These are phyloP conservation scores for Achlya flavicornis DNA, from an alignment of 2,888 invertebrate genomes.

Conservation along the genomic window DNA sequence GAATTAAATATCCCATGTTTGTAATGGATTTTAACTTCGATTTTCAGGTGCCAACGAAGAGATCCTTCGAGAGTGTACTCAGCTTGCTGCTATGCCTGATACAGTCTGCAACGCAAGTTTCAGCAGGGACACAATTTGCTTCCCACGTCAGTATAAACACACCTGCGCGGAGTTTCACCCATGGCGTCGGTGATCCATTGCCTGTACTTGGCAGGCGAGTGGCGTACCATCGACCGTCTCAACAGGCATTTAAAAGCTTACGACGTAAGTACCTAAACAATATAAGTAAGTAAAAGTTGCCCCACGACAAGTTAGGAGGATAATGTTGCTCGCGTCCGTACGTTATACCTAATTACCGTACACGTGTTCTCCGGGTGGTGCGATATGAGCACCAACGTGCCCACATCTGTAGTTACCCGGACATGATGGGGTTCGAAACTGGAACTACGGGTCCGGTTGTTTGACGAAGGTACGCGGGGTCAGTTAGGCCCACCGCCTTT, in stretches of 20 bases:
- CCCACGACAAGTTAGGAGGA: no score
- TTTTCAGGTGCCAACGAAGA: slow-evolving; percentile 43
- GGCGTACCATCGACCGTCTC: slow-evolving; percentile 34
- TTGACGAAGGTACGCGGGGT: no score
- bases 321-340: no score
- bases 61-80: slow-evolving; percentile 25
- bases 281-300: neutral
- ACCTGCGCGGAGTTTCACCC: slow-evolving; percentile 71
- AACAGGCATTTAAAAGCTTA: slow-evolving; percentile 40
- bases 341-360: no score
- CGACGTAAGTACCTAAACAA: slow-evolving; percentile 39
- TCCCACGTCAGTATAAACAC: slow-evolving; percentile 77
- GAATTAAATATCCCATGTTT: no score
- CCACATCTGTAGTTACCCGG: no score
- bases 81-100: slow-evolving; percentile 41
- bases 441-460: no score
- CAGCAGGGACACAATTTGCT: slow-evolving; percentile 64
- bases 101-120: slow-evolving; percentile 40
- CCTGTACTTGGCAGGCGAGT: slow-evolving; percentile 40
- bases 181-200: slow-evolving; percentile 75
- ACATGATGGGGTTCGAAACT: no score
- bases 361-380: no score
- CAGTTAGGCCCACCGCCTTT: no score
- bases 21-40: neutral
- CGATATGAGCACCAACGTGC: no score